phyloP scores from a whole-genome alignment of 1,140 invertebrate species.

The Wasmannia auropunctata region DNA sequence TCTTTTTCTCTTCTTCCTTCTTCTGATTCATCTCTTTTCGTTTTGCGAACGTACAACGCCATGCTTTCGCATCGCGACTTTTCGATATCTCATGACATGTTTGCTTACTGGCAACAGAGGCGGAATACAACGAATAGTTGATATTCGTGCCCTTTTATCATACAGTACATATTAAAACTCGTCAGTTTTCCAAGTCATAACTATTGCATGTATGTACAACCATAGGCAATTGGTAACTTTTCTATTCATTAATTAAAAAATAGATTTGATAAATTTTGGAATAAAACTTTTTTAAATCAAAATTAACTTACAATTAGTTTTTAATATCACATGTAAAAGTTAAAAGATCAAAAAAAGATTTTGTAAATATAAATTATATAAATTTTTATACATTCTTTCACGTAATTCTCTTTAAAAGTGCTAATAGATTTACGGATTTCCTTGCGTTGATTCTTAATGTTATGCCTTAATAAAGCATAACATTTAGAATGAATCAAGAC shows the following conservation, averaged over 20 bases:
- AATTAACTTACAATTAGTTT: not conserved
- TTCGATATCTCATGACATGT: constrained; percentile 76
- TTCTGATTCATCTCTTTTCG: constrained; percentile 48
- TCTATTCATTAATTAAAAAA: not conserved
- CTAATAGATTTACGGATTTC: too few relatives aligned
- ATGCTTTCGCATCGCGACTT: constrained; percentile 65
- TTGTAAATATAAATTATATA: too few relatives aligned
- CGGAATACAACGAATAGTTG: not conserved
- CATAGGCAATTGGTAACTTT: not conserved
- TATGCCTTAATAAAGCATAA: too few relatives aligned
- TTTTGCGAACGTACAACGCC: constrained; percentile 1
- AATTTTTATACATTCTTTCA: too few relatives aligned
- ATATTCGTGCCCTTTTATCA: not conserved
- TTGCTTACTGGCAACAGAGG: constrained; percentile 58
- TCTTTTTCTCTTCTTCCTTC: not conserved
- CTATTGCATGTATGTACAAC: not conserved
- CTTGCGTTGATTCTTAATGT: too few relatives aligned
- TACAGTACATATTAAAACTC: not conserved
- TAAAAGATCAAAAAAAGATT: too few relatives aligned
- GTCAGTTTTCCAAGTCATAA: not conserved
- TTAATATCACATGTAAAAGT: not conserved
- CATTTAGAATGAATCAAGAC: too few relatives aligned
- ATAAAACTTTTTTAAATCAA: not conserved
- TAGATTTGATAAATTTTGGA: not conserved
- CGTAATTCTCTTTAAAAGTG: too few relatives aligned